Evolutionary conservation across 2,888 invertebrate genomes (phyloP), one percentile per base, ranked within the genome.

Genomic region (Drosophila putrida): DNA sequence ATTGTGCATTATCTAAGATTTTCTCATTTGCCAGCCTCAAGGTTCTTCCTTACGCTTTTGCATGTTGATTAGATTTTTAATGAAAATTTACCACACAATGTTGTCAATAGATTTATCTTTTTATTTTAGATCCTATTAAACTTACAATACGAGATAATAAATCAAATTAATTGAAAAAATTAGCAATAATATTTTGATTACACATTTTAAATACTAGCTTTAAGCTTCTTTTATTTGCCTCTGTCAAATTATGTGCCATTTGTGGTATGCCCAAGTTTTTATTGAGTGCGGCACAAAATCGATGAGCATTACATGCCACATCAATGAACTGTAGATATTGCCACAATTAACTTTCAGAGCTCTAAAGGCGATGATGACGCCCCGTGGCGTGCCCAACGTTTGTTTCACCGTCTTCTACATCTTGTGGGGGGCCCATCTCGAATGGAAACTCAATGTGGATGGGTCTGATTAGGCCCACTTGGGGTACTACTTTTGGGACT

Each of bases 281-380:
- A 28, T 41, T 36, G 27, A 41, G 31, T 44, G 59, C 9, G 15
- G 49, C 62, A 53, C 8, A 53, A 58, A 65, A 71, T 67, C 44
- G 60, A 46, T 63, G 43, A 58, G 60, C 73, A 80, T 82, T 80
- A 67, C 77, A 67, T 63, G 65, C 71, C 70, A 65, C 64, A 57
- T 64, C 62, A 50, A 62, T 46, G n/a, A n/a, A n/a, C n/a, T n/a
- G 51, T 77, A 55, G 41, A 35, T 51, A 49, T 69, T 84, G 71
- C 88, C 75, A 75, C 85, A 75, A 78, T 79, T 82, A 54, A 82
- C 88, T 88, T 82, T 85, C 82, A 59, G 20, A 82, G 60, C 82
- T 71, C 64, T 60, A 46, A 60, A 53, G 53, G 69, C 43, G 79
- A 60, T 78, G 69, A 78, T 36, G 79, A 78, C 62, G 76, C 76